Evolutionary conservation across 2,888 invertebrate species (phyloP).

Genomic region (Colostygia pectinataria): DNA sequence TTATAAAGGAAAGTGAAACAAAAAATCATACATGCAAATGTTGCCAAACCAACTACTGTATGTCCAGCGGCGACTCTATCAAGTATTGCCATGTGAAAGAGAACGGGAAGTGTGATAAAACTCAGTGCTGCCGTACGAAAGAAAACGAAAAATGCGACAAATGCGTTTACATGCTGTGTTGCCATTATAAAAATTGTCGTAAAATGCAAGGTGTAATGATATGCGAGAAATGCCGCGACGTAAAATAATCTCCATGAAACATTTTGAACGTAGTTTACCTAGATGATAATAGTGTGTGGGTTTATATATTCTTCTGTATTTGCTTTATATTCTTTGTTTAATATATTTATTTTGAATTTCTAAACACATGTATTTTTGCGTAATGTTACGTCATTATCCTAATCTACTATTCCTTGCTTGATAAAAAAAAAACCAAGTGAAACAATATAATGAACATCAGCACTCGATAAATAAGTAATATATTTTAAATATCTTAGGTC

Average conservation of each 20-base stretch:
- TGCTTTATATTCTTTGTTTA: conserved; percentile 8
- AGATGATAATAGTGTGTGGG: conserved; percentile 36
- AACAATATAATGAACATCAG: too few relatives aligned
- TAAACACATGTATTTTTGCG: background rate
- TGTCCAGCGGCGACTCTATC: conserved; percentile 64
- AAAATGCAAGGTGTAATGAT: conserved; percentile 35
- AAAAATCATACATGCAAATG: conserved; percentile 36
- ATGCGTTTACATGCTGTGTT: conserved; percentile 52
- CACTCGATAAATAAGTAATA: conserved; percentile 2
- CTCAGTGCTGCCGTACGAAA: conserved; percentile 41
- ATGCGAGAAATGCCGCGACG: conserved; percentile 45
- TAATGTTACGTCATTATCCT: background rate
- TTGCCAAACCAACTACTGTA: conserved; percentile 50
- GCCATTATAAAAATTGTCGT: conserved; percentile 45
- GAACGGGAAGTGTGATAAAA: conserved; percentile 21
- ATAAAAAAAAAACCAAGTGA: too few relatives aligned
- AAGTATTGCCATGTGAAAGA: conserved; percentile 6
- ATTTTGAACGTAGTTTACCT: conserved; percentile 9
- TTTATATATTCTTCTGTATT: conserved; percentile 25
- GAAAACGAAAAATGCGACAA: conserved; percentile 35
- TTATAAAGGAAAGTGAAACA: background rate
- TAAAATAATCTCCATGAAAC: conserved; percentile 29
- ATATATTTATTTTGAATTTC: background rate
- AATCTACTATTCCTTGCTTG: too few relatives aligned
- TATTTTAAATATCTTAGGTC: conserved; percentile 29